phyloP scores from a whole-genome alignment of 1,140 invertebrate genomes.

The Drosophila willistoni region DNA sequence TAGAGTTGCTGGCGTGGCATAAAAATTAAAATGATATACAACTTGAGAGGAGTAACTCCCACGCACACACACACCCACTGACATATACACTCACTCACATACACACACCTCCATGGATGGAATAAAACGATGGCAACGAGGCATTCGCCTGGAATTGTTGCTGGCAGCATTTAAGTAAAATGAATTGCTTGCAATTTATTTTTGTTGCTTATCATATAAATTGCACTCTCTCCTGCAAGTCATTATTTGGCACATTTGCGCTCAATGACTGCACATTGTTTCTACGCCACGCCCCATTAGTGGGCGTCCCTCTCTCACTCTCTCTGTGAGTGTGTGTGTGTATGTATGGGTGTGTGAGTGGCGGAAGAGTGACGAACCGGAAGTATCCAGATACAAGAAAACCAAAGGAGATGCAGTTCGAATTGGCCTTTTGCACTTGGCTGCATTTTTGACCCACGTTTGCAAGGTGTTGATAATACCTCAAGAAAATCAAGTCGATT shows the following conservation, averaged over 20 bases:
- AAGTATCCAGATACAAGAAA: slow-evolving; percentile 66
- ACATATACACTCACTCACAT: not conserved
- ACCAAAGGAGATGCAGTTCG: slow-evolving; percentile 51
- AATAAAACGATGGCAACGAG: slow-evolving; percentile 26
- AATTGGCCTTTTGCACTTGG: slow-evolving; percentile 72
- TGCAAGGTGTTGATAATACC: not conserved
- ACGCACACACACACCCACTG: slow-evolving; percentile 2
- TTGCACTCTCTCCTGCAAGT: slow-evolving; percentile 77
- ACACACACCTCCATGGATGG: slow-evolving; percentile 13
- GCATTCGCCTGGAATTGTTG: slow-evolving; percentile 32
- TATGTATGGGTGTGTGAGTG: slow-evolving; percentile 26
- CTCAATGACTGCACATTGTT: slow-evolving; percentile 79
- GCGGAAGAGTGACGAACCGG: slow-evolving; percentile 69
- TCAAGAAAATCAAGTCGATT: not conserved
- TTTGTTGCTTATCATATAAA: slow-evolving; percentile 81
- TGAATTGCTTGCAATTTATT: slow-evolving; percentile 79
- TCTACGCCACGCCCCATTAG: slow-evolving; percentile 36
- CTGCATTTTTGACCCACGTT: slow-evolving; percentile 50
- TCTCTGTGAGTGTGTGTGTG: slow-evolving; percentile 4
- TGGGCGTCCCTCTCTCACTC: not conserved
- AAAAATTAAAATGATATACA: slow-evolving; percentile 65
- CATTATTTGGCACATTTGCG: slow-evolving; percentile 80
- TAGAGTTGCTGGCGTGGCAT: slow-evolving; percentile 46
- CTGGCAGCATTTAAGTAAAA: slow-evolving; percentile 74
- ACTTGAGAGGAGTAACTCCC: slow-evolving; percentile 12